Evolutionary conservation across 2,797 vertebrate species (phyloP), one percentile per base, ranked within the genome.

Genomic region (Morelia viridis): DNA sequence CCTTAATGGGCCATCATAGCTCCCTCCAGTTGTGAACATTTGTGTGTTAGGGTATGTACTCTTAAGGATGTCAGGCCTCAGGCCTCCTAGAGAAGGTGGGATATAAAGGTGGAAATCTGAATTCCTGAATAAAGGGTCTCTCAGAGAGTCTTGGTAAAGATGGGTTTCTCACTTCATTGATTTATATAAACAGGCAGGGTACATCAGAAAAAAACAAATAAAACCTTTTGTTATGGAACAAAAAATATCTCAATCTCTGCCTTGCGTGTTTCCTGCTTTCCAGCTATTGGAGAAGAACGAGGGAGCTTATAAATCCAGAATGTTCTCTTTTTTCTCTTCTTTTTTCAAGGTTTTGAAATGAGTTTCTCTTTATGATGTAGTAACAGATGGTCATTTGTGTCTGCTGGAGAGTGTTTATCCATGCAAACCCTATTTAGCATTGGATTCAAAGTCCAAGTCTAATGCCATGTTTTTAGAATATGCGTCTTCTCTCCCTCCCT

Each of bases 361-460:
- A 53, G 24, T 80, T 88, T 86, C 76, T 76, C 85, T 93, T 76
- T n/a, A 31, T 53, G 64, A 22, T 35, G 0, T 53, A 35, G 13
- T 76, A 35, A 41, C 95, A 96, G 94, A 93, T 93, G 93, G 90
- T 22, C 92, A 7, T 85, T 94, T 90, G 31, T 60, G 53, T 92
- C 91, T 53, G 31, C 85, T 22, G 31, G 86, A 53, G 92, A 89
- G 41, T 26, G 2, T 84, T 85, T 86, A 91, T 87, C 84, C 62
- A 35, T 80, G 50, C 24, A 50, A 80, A 85, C 76, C 26, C 19
- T 86, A 24, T 90, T 93, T 93, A 87, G 1, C 12, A 68, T 93
- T 95, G 76, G 85, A 91, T 64, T 89, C 88, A 87, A 91, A 87
- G 87, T 50, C 46, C 71, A 64, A 31, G 26, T 8, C 26, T 50